phyloP scores from a whole-genome alignment of 2,888 invertebrate genomes.

The Stictocephala bisonia region DNA sequence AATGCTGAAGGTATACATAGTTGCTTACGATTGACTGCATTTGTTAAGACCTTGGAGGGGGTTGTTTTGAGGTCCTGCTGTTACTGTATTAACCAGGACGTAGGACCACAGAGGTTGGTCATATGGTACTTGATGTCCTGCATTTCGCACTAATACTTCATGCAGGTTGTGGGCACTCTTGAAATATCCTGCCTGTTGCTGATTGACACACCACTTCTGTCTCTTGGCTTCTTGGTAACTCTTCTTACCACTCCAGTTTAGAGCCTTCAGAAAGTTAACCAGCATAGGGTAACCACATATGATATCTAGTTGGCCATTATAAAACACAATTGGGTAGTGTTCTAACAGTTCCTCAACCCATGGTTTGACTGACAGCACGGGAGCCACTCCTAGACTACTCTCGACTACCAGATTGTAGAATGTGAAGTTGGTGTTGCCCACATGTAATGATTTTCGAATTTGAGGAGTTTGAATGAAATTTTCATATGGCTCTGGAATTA shows the following conservation, averaged over 20 bases:
- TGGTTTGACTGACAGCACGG: constrained; percentile 71
- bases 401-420: background rate
- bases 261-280: constrained; percentile 59
- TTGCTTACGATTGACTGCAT: too few relatives aligned
- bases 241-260: constrained; percentile 71
- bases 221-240: constrained; percentile 74
- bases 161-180: constrained; percentile 77
- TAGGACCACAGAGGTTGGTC: constrained; percentile 83
- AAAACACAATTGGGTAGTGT: constrained; percentile 79
- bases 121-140: constrained; percentile 84
- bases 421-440: constrained; percentile 79
- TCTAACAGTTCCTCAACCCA: constrained; percentile 76
- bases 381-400: constrained; percentile 3
- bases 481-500: constrained; percentile 52
- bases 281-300: constrained; percentile 79
- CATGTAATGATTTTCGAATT: constrained; percentile 75
- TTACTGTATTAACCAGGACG: constrained; percentile 71
- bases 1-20: too few relatives aligned
- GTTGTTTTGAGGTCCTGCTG: background rate
- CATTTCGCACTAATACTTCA: constrained; percentile 79
- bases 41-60: constrained; percentile 9
- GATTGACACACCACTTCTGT: constrained; percentile 73
- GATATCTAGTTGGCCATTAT: constrained; percentile 93
- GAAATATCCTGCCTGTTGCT: constrained; percentile 78
- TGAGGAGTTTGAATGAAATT: constrained; percentile 45